Conservation (phyloP, 2,113 vertebrate species). For the Apaloderma vittatum region DNA sequence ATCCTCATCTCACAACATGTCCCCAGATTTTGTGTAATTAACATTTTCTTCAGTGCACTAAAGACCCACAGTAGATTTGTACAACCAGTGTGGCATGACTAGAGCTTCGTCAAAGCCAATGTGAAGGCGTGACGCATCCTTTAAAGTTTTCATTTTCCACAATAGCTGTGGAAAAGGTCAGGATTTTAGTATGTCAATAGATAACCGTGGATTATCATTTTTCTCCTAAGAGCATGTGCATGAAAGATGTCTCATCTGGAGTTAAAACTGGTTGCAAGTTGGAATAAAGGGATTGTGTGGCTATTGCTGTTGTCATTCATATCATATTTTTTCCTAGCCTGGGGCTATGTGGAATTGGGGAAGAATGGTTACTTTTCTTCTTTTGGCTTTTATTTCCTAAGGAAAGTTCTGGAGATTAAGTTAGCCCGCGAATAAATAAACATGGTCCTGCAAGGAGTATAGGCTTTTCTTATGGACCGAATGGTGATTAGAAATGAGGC, state of each 20-base stretch:
- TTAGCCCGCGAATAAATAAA: background rate
- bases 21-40: background rate
- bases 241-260: background rate
- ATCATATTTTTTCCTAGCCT: background rate
- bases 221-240: fast-evolving
- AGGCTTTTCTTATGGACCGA: background rate
- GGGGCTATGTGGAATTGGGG: background rate
- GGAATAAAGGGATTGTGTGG: background rate
- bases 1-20: background rate
- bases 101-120: background rate
- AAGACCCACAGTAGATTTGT: background rate
- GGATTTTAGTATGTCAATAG: background rate
- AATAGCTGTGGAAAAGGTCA: background rate
- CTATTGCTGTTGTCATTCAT: background rate
- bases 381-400: background rate
- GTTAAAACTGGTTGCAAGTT: background rate
- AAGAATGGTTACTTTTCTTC: background rate
- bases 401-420: background rate
- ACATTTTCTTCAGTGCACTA: background rate
- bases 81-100: background rate
- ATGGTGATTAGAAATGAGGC: background rate
- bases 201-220: background rate
- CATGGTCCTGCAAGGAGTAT: background rate
- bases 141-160: background rate
- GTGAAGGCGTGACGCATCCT: background rate